Evolutionary conservation across 2,797 vertebrate genomes (phyloP), one percentile per base, ranked within the genome.

Genomic region (Numenius phaeopus): DNA sequence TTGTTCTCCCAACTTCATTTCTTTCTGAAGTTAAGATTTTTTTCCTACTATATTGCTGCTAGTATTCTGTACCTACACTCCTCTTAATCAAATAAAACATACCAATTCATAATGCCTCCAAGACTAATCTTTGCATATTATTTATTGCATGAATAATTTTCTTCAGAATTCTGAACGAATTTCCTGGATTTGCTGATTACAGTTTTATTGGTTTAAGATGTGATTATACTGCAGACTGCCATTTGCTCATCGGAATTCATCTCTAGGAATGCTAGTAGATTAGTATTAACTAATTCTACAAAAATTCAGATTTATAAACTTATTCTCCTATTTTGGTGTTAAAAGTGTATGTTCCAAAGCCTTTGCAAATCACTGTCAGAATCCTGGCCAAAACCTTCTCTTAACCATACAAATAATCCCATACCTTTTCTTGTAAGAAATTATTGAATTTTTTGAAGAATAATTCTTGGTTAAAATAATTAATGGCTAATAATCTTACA

Each of bases 171-270:
- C 75, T 69, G 66, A 94, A 79, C 44, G 40, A 39, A 83, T 91
- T 95, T 78, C 39, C 59, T 89, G 47, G 20, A 84, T 94, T 91
- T 88, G 14, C 59, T 84, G 47, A 75, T 77, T 94, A 93, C 30
- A 44, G 62, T 90, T 81, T 73, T 91, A 93, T 86, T 88, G 62
- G 70, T 95, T 94, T 88, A 95, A 96, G 61, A 95, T 27, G 20
- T 79, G 71, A 91, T 90, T 95, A 64, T 44, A 71, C 42, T 76
- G 57, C 67, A 83, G 76, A 50, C 82, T 92, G 76, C 12, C 59
- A 85, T 61, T 83, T 94, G 44, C 34, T 94, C 57, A 88, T 90
- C 61, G 54, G 82, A 89, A 91, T 87, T 81, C 2, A 86, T 90
- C 85, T 89, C 71, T 44, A 55, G 72, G 37, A 88, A 93, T 61